Evolutionary conservation across 2,797 vertebrate species (phyloP).

Genomic region (Parotocinclus haroldoi): DNA sequence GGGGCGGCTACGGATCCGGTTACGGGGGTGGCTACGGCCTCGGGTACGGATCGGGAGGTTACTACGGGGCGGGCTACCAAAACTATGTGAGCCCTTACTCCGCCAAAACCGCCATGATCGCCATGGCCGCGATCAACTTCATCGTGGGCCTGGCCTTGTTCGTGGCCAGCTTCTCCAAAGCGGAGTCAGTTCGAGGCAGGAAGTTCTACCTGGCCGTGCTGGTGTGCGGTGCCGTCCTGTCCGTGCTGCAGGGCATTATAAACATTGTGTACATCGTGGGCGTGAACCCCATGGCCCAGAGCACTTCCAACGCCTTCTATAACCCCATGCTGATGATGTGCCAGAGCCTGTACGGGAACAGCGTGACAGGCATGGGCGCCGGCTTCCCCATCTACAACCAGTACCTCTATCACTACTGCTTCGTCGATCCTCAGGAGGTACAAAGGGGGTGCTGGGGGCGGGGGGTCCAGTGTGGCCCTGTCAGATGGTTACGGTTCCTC

Average conservation of each 20-base stretch:
- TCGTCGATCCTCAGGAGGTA: constrained; percentile 90
- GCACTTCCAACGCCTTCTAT: constrained; percentile 71
- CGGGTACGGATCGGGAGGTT: constrained; percentile 7
- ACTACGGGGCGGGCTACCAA: constrained; percentile 56
- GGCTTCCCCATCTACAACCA: constrained; percentile 78
- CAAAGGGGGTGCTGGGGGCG: too few species aligned
- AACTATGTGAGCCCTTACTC: constrained; percentile 77
- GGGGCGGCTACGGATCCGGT: constrained; percentile 43
- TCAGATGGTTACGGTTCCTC: too few species aligned
- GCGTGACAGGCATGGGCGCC: constrained; percentile 69
- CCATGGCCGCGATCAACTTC: constrained; percentile 81
- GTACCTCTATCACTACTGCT: constrained; percentile 90
- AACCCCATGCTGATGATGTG: constrained; percentile 83
- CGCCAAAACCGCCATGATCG: constrained; percentile 84
- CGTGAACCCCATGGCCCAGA: constrained; percentile 85
- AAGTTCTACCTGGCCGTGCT: constrained; percentile 79
- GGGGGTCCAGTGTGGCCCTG: too few species aligned
- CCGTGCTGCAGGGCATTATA: constrained; percentile 75
- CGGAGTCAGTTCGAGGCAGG: constrained; percentile 61
- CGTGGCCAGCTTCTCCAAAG: constrained; percentile 74
- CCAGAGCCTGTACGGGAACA: constrained; percentile 72
- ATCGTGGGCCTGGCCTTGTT: constrained; percentile 71
- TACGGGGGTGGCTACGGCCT: too few species aligned
- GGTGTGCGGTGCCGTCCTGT: constrained; percentile 66
- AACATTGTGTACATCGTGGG: constrained; percentile 84